Percentiles rank a stretch among this genome's conserved stretches.
Conservation (phyloP, 2,888 invertebrate species). For the Ophion costatus region DNA sequence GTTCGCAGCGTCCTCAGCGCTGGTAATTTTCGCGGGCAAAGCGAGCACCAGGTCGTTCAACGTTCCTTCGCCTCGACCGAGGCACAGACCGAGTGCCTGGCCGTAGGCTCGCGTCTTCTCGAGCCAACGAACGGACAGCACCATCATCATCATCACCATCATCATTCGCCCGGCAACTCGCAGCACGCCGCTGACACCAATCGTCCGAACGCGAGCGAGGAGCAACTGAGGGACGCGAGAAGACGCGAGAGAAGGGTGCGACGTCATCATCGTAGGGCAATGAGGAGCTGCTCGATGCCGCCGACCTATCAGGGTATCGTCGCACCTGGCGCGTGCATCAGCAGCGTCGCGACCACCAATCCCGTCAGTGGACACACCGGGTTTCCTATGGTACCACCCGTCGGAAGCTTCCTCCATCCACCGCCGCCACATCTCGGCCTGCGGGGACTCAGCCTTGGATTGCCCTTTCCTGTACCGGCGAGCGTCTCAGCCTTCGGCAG, state of each 20-base stretch:
- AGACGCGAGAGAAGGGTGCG: slow-evolving; percentile 79
- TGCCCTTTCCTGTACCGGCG: slow-evolving; percentile 81
- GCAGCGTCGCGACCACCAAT: slow-evolving; percentile 65
- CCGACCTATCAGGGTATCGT: slow-evolving; percentile 77
- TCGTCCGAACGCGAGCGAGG: slow-evolving; percentile 68
- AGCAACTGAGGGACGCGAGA: slow-evolving; percentile 77
- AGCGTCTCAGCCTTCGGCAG: slow-evolving; percentile 82
- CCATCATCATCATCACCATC: slow-evolving; percentile 53
- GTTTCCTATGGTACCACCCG: slow-evolving; percentile 74
- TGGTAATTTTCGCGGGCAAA: slow-evolving; percentile 8
- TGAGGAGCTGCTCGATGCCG: slow-evolving; percentile 79
- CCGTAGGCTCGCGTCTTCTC: slow-evolving; percentile 61
- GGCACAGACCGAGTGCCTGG: slow-evolving; percentile 78
- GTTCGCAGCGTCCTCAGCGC: slow-evolving; percentile 6
- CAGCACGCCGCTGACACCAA: background rate
- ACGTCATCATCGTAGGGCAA: slow-evolving; percentile 77
- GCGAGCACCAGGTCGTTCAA: slow-evolving; percentile 1
- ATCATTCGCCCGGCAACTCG: slow-evolving; percentile 22
- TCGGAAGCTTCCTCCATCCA: slow-evolving; percentile 80
- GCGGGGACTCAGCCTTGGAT: slow-evolving; percentile 80
- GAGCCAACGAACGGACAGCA: slow-evolving; percentile 49
- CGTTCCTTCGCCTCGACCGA: slow-evolving; percentile 81
- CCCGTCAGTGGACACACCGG: slow-evolving; percentile 69
- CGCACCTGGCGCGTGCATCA: slow-evolving; percentile 58
- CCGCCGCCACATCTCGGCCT: slow-evolving; percentile 82